A percentile compares a stretch with the other conserved stretches of the same genome.
These are phyloP conservation scores for Rutpela maculata DNA, from an alignment of 2,888 invertebrate genomes.

Conservation along the genomic window DNA sequence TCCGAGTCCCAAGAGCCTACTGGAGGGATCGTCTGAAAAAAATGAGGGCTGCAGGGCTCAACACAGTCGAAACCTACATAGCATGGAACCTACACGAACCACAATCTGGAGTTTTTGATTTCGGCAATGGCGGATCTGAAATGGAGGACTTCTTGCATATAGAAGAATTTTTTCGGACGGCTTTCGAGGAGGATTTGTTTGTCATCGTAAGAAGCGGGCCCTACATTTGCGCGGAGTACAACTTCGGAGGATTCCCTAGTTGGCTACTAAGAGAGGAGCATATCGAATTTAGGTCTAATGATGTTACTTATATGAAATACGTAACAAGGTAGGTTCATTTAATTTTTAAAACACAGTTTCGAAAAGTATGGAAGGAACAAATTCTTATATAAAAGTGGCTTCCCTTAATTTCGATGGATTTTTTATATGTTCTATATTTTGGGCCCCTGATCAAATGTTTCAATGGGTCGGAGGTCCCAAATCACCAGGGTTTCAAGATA, in stretches of 20 bases:
- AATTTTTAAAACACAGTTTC: too few relatives aligned
- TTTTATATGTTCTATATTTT: too few relatives aligned
- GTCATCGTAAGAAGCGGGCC: constrained; percentile 92
- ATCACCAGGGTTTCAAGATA: too few relatives aligned
- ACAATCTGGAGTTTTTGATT: constrained; percentile 69
- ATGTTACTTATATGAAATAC: constrained; percentile 71
- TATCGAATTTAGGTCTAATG: constrained; percentile 55
- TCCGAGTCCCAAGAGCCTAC: constrained; percentile 84
- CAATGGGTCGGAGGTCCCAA: too few relatives aligned
- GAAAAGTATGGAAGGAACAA: too few relatives aligned
- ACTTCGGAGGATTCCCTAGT: constrained; percentile 74
- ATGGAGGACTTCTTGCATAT: constrained; percentile 76
- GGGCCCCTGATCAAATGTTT: too few relatives aligned
- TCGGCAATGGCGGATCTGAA: constrained; percentile 76
- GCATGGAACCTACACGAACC: constrained; percentile 82
- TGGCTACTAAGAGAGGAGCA: constrained; percentile 67
- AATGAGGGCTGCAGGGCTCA: constrained; percentile 88
- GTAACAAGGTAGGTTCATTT: constrained; percentile 65
- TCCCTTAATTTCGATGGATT: too few relatives aligned
- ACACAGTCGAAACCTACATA: constrained; percentile 89
- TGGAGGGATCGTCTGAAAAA: constrained; percentile 88
- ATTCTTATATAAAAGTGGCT: too few relatives aligned
- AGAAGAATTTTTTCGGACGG: constrained; percentile 81
- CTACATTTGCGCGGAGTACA: constrained; percentile 94
- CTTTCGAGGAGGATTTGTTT: constrained; percentile 85